A percentile compares a stretch with the other conserved stretches of the same genome.
Conservation (phyloP, 1,140 invertebrate species). For the Drosophila murphyi region DNA sequence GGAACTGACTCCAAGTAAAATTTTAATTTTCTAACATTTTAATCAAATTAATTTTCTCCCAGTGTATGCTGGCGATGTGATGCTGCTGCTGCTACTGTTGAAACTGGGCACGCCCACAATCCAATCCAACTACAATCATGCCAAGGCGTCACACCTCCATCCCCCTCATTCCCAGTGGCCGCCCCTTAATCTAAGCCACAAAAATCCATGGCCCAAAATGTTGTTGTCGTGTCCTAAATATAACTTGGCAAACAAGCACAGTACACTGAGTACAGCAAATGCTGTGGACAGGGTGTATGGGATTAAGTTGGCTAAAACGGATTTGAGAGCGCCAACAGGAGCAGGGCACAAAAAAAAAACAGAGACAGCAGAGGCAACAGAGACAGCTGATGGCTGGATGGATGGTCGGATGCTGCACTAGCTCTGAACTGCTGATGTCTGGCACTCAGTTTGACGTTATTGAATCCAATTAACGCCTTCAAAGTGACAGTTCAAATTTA, state of each 20-base stretch:
- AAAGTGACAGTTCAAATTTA: constrained; percentile 83
- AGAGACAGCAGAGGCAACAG: constrained; percentile 10
- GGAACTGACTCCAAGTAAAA: too few relatives aligned
- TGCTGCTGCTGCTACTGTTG: constrained; percentile 1
- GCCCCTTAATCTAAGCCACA: constrained; percentile 39
- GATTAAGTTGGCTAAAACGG: constrained; percentile 17
- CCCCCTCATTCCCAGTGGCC: neutral
- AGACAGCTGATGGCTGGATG: constrained; percentile 13
- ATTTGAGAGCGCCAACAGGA: constrained; percentile 15
- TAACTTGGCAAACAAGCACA: constrained; percentile 31
- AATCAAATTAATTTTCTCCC: neutral
- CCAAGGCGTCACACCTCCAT: neutral
- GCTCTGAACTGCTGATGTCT: constrained; percentile 26
- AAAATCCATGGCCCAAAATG: constrained; percentile 29
- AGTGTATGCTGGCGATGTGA: constrained; percentile 18
- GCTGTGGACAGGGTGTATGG: neutral
- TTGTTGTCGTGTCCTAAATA: constrained; percentile 44
- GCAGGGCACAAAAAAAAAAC: too few relatives aligned
- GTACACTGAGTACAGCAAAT: neutral
- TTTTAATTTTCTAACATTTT: too few relatives aligned
- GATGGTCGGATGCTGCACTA: constrained; percentile 19
- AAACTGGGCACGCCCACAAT: constrained; percentile 11
- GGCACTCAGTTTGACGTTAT: constrained; percentile 49
- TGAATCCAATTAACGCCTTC: constrained; percentile 82
- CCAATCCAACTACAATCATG: constrained; percentile 28